phyloP scores from a whole-genome alignment of 1,140 invertebrate genomes.

The Dreissena polymorpha region DNA sequence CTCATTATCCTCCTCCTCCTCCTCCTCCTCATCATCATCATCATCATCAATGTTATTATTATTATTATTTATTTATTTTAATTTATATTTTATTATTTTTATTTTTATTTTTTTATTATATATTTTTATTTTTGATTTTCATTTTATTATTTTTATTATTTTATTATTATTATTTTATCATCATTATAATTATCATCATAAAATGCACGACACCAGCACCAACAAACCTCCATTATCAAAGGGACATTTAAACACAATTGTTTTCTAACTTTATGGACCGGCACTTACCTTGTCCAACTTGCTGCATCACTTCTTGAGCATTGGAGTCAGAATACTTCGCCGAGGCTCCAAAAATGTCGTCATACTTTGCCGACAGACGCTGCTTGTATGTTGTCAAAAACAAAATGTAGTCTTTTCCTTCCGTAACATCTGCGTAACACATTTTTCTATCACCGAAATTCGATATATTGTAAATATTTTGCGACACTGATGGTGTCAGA shows the following conservation, averaged over 20 bases:
- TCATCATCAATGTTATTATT: not conserved
- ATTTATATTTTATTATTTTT: not conserved
- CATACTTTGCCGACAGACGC: constrained; percentile 76
- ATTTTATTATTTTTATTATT: not conserved
- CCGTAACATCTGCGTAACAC: constrained; percentile 76
- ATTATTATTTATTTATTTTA: not conserved
- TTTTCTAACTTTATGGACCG: not conserved
- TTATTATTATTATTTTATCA: constrained; percentile 2
- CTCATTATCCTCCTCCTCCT: too few species aligned
- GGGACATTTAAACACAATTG: too few species aligned
- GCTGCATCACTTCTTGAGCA: constrained; percentile 66
- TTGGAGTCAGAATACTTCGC: constrained; percentile 65
- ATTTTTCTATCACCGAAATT: constrained; percentile 78
- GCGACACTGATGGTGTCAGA: constrained; percentile 25
- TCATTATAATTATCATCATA: not conserved
- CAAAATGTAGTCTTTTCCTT: constrained; percentile 72
- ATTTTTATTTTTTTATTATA: not conserved
- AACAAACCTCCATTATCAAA: too few species aligned
- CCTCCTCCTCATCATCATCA: not conserved
- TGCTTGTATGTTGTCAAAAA: constrained; percentile 75
- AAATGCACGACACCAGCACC: too few species aligned
- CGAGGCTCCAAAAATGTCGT: constrained; percentile 77
- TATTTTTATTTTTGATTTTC: not conserved
- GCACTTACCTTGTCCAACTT: constrained; percentile 66
- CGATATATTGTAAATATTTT: constrained; percentile 71